Base-by-base conservation (phyloP, 1,140 invertebrate genomes). In the Drosophila tropicalis region DNA sequence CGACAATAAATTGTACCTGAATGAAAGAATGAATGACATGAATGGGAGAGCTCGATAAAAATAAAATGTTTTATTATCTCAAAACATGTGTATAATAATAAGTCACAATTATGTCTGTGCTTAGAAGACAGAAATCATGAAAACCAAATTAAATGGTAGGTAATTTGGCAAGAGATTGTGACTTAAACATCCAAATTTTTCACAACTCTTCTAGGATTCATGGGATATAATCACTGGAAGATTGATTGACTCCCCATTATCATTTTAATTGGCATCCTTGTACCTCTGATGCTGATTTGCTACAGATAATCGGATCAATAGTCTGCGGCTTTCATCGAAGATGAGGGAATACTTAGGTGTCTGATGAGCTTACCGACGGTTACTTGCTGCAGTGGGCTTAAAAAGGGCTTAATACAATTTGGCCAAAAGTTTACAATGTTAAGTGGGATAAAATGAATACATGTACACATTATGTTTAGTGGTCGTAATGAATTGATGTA, bases 1-100 rank as follows among this genome's bases (percentile, higher is more conserved):
- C 44, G 44, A 51, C 44, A 51, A 51, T 22, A 51, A 51, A 22
- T 51, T 22, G 6, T 51, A 51, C 44, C 44, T 51, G 44, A 51
- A 51, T 51, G 17, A 51, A 51, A 22, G 44, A 39, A 39, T 13
- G 34, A 36, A 36, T 36, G 34, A 47, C 44, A 47, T 17, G 44
- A 51, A 7, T 29, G 29, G 29, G 44, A 51, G 44, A 51, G 17
- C 44, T 47, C 44, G 44, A 19, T 47, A 47, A 47, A 17, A 47
- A 47, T 17, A 19, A 47, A 47, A 47, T 19, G 17, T 19, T 5
- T 39, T 10, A 39, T 39, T 39, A 39, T 39, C 3, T 39, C n/a
- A n/a, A 12, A 12, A 39, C 2, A 39, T 39, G 1, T 39, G 36
- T 39, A 36, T 36, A 3, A 36, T 36, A 9, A 36, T n/a, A n/a